phyloP scores from a whole-genome alignment of 2,113 vertebrate genomes.

The Fregata magnificens region DNA sequence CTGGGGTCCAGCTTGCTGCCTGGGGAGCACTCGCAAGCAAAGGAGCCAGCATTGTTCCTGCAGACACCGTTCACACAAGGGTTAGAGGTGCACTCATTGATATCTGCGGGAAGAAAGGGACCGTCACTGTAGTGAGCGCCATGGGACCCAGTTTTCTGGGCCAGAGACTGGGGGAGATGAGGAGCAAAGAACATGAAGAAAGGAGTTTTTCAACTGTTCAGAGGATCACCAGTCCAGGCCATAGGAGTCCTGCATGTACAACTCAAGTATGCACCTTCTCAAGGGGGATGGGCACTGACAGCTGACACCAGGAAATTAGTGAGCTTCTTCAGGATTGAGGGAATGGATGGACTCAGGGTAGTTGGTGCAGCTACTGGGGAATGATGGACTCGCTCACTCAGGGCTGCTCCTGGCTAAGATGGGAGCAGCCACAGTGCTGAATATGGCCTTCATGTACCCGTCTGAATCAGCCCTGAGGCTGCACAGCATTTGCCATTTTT shows the following conservation, averaged over 20 bases:
- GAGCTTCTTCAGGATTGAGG: not conserved
- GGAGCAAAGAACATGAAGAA: not conserved
- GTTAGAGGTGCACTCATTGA: constrained; percentile 88
- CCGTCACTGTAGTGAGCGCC: not conserved
- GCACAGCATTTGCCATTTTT: not conserved
- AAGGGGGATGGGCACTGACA: not conserved
- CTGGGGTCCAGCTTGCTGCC: constrained; percentile 91
- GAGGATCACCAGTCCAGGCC: not conserved
- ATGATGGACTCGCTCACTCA: not conserved
- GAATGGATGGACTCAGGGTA: not conserved
- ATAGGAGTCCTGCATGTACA: not conserved
- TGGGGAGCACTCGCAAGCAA: constrained; percentile 87
- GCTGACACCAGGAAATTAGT: too few relatives aligned
- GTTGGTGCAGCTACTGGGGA: not conserved
- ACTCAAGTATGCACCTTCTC: not conserved
- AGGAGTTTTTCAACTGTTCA: not conserved
- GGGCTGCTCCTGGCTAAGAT: not conserved
- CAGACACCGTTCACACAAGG: constrained; percentile 90
- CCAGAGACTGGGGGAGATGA: not conserved
- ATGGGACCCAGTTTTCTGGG: not conserved
- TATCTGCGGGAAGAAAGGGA: constrained; percentile 69
- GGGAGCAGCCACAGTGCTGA: not conserved
- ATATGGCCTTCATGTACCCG: not conserved
- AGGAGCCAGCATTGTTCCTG: constrained; percentile 88
- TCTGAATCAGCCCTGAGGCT: not conserved